Evolutionary conservation across 1,140 invertebrate genomes (phyloP), one percentile per base, ranked within the genome.

Genomic region (Idris sp.): DNA sequence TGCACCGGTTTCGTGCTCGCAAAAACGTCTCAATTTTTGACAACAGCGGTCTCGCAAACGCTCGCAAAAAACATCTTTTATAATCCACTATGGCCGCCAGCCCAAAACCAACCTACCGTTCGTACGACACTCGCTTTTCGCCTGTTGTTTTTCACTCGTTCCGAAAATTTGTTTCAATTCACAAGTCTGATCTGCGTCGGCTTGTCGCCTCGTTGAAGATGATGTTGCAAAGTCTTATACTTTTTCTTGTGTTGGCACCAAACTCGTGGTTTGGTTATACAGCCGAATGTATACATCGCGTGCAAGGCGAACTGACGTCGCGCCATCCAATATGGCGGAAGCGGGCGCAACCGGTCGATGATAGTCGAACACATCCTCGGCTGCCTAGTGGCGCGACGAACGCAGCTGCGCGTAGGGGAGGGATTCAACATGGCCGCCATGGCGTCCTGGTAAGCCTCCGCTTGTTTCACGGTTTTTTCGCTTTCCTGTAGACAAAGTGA

Each of bases 391-490:
- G 58, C 71, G 64, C 68, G 54, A 33, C 44, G 69, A 67, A 74
- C 74, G 71, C 72, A 59, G 40, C 18, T 26, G 44, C 61, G 64
- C 31, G 40, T 41, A 30, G 28, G 36, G 76, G 72, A 69, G 79
- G 78, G 79, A 79, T 74, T 59, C 54, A 77, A 82, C 56, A 83
- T 84, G 82, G 82, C 82, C 53, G 77, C 43, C 72, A 78, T 68
- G 72, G 61, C 73, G 69, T 51, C 71, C 51, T 61, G 77, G 72
- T 74, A 78, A 69, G 59, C 80, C 54, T 49, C 69, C 65, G 61
- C 10, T 26, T 14, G 64, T 19, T 54, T 30, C 9, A 7, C 38
- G 35, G 35, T 36, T 53, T 64, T 64, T 25, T 14, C 13, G 9
- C 25, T 28, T 40, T 18, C 16, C 15, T 16, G 22, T 9, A 0